Evolutionary conservation across 2,113 vertebrate genomes (phyloP).

Genomic region (Penelope pileata): DNA sequence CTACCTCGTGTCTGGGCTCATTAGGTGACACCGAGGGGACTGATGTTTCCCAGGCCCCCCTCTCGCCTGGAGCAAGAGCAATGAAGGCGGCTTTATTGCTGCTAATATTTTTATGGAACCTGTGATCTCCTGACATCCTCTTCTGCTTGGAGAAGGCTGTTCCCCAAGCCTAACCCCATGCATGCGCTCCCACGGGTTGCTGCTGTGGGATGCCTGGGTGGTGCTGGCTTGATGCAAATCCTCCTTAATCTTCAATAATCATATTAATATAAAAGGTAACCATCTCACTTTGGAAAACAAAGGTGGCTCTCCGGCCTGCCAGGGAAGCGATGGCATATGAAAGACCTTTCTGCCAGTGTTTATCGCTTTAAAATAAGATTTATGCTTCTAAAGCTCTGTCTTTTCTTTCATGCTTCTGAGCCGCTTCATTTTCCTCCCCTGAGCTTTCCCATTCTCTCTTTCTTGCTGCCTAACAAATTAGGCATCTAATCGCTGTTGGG

Average conservation of each 20-base stretch:
- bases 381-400: slow-evolving; percentile 40
- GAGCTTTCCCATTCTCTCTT: slow-evolving; percentile 51
- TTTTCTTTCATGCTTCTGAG: slow-evolving; percentile 52
- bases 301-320: slow-evolving; percentile 46
- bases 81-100: background rate
- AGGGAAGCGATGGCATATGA: slow-evolving; percentile 40
- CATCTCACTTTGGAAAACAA: slow-evolving; percentile 53
- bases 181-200: background rate
- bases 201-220: background rate
- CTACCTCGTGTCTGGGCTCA: background rate
- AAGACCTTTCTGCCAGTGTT: slow-evolving; percentile 36
- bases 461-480: slow-evolving; percentile 63
- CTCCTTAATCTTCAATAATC: slow-evolving; percentile 54
- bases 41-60: background rate
- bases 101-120: background rate
- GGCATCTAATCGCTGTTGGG: slow-evolving; percentile 56
- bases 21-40: background rate
- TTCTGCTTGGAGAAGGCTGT: background rate
- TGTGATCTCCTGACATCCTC: background rate
- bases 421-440: slow-evolving; percentile 50
- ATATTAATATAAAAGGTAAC: slow-evolving; percentile 40
- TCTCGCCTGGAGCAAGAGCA: background rate
- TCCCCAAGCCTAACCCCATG: background rate
- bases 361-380: slow-evolving; percentile 46
- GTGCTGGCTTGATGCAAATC: slow-evolving; percentile 27